Evolutionary conservation across 2,888 invertebrate species (phyloP).

Genomic region (Stramonita haemastoma): DNA sequence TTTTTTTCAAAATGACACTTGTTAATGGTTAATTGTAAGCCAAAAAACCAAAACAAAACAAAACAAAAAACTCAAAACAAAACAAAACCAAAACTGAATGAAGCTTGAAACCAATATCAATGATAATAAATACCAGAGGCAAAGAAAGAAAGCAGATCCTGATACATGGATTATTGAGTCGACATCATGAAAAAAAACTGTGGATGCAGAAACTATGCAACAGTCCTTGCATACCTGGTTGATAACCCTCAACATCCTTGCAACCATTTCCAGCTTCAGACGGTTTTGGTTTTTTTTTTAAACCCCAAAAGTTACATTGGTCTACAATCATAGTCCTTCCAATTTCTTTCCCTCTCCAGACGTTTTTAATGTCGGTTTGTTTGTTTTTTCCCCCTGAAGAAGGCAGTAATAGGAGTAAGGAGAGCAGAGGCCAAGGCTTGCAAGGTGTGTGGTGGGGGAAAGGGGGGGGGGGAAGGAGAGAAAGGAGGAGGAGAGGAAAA

Average conservation of each 20-base stretch:
- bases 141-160: not conserved
- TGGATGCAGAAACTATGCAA: not conserved
- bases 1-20: not conserved
- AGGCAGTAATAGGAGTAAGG: not conserved
- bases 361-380: not conserved
- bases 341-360: not conserved
- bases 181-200: not conserved
- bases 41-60: conserved; percentile 4
- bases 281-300: too few species aligned
- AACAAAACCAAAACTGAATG: not conserved
- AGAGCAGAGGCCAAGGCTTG: not conserved
- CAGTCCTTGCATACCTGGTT: not conserved
- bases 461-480: not conserved
- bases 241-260: not conserved
- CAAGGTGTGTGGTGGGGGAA: not conserved
- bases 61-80: not conserved
- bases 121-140: conserved; percentile 8
- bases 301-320: too few species aligned
- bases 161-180: not conserved
- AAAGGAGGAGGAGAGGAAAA: not conserved
- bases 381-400: not conserved
- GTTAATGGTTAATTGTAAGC: conserved; percentile 42
- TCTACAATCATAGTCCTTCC: not conserved
- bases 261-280: not conserved
- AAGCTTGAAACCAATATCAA: not conserved